Percentiles rank a stretch among this genome's conserved stretches.
phyloP scores from a whole-genome alignment of 2,888 invertebrate species.

The Cyaniris semiargus region DNA sequence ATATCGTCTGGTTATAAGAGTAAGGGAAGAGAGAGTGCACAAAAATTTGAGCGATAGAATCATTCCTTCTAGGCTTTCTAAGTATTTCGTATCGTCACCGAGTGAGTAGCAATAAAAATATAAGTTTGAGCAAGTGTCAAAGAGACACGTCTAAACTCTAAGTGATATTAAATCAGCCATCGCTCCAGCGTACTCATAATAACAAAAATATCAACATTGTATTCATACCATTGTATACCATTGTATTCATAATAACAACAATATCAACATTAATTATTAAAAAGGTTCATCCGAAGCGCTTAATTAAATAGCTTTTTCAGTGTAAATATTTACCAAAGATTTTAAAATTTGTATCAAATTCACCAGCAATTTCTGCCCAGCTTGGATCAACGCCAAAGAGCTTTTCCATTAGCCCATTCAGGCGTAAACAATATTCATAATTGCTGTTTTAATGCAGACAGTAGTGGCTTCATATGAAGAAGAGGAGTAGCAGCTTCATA shows the following conservation, averaged over 20 bases:
- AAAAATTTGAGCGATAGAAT: too few relatives aligned
- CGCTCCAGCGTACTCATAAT: not conserved
- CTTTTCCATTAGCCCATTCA: constrained; percentile 18
- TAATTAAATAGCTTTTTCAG: not conserved
- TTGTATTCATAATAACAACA: not conserved
- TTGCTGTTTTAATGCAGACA: not conserved
- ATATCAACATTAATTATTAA: not conserved
- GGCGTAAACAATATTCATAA: constrained; percentile 27
- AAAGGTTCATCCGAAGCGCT: not conserved
- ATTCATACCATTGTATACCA: too few relatives aligned
- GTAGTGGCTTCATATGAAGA: too few relatives aligned
- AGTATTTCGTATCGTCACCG: too few relatives aligned
- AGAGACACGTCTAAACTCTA: too few relatives aligned
- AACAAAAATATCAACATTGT: not conserved
- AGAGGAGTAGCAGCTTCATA: too few relatives aligned
- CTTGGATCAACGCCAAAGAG: constrained; percentile 25
- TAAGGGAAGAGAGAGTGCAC: too few relatives aligned
- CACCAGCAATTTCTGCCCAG: not conserved
- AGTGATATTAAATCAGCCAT: not conserved
- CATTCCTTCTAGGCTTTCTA: too few relatives aligned
- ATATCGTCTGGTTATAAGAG: too few relatives aligned
- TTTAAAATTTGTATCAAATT: constrained; percentile 12
- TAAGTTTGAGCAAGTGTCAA: too few relatives aligned
- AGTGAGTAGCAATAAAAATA: too few relatives aligned
- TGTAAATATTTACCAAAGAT: constrained; percentile 2